A percentile compares a stretch with the other conserved stretches of the same genome.
Evolutionary conservation across 2,888 invertebrate species (phyloP).

Genomic region (Eumacrocentrus americanus): DNA sequence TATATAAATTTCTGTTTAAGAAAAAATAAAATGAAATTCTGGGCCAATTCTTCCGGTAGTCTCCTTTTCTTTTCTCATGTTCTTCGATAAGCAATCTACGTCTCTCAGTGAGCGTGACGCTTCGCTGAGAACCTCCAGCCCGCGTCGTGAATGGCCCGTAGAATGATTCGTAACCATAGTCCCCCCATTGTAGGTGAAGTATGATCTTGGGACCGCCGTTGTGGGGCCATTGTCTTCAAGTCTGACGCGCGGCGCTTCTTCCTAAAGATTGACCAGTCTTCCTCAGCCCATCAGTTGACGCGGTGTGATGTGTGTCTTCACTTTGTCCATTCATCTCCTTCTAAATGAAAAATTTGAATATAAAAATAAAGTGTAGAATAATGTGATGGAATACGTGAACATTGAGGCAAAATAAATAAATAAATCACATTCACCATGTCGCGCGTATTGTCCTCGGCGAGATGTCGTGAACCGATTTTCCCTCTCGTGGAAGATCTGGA

Average conservation of each 20-base stretch:
- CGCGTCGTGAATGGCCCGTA: slow-evolving; percentile 42
- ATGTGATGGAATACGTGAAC: background rate
- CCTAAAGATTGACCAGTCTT: slow-evolving; percentile 15
- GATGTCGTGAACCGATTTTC: slow-evolving; percentile 26
- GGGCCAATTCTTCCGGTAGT: slow-evolving; percentile 25
- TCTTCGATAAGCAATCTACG: slow-evolving; percentile 44
- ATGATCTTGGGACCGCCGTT: slow-evolving; percentile 11
- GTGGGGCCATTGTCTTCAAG: slow-evolving; percentile 44
- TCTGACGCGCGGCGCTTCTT: slow-evolving; percentile 35
- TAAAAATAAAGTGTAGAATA: too few species aligned
- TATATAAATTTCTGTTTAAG: background rate
- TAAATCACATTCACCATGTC: background rate
- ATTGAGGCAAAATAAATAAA: background rate
- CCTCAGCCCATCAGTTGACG: background rate
- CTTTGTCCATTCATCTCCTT: too few species aligned
- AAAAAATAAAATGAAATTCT: slow-evolving; percentile 16
- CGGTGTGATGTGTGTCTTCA: background rate
- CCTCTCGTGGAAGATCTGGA: slow-evolving; percentile 46
- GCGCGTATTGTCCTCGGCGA: background rate
- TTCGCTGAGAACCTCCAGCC: slow-evolving; percentile 47
- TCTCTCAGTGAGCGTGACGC: slow-evolving; percentile 42
- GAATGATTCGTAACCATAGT: slow-evolving; percentile 22
- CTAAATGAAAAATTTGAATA: too few species aligned
- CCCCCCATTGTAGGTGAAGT: slow-evolving; percentile 5
- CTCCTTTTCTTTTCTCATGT: slow-evolving; percentile 32